Evolutionary conservation across 2,797 vertebrate species (phyloP).

Genomic region (Acanthiza pusilla): DNA sequence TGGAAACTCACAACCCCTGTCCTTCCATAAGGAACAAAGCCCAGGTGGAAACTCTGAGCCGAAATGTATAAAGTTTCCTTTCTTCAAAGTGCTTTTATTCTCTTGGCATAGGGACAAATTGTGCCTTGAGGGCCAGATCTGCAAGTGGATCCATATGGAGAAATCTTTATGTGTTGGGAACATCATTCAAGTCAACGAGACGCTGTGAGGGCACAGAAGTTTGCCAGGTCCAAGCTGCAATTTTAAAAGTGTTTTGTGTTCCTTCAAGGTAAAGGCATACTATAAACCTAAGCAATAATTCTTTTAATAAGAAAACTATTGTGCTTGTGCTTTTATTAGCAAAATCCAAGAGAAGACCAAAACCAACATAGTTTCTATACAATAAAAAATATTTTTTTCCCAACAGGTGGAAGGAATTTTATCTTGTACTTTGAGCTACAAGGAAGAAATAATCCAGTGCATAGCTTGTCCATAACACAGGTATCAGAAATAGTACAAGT

Average conservation of each 20-base stretch:
- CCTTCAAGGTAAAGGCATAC: constrained; percentile 33
- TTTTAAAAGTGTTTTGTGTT: constrained; percentile 53
- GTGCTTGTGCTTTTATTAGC: constrained; percentile 1
- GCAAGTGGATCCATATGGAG: constrained; percentile 55
- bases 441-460: constrained; percentile 50
- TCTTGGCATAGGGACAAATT: constrained; percentile 54
- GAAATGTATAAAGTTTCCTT: constrained; percentile 52
- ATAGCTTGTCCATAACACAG: constrained; percentile 44
- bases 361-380: background rate
- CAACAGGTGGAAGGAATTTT: constrained; percentile 58
- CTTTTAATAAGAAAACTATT: constrained; percentile 42
- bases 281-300: constrained; percentile 43
- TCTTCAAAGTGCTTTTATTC: constrained; percentile 59
- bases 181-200: constrained; percentile 18
- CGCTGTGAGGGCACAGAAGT: background rate
- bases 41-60: constrained; percentile 43
- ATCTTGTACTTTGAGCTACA: constrained; percentile 58
- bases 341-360: background rate
- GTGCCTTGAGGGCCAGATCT: constrained; percentile 52
- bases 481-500: constrained; percentile 47
- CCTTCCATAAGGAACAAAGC: constrained; percentile 30
- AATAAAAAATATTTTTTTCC: background rate
- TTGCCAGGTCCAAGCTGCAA: constrained; percentile 28
- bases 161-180: constrained; percentile 51
- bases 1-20: constrained; percentile 5